Percentiles rank a stretch among this genome's conserved stretches.
phyloP scores from a whole-genome alignment of 2,113 vertebrate genomes.

The Mesoclemmys tuberculata region DNA sequence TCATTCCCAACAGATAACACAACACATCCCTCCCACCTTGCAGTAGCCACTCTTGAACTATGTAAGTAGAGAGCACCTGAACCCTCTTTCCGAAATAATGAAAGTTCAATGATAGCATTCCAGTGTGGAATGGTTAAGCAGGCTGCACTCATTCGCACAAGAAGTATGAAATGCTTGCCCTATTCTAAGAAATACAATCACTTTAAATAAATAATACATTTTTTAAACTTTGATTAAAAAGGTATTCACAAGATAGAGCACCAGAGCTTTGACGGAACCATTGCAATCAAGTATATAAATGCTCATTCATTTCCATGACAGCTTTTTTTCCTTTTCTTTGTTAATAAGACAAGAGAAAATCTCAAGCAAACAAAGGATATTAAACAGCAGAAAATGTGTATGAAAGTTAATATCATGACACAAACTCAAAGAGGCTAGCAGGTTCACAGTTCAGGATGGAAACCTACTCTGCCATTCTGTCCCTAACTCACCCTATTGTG shows the following conservation, averaged over 20 bases:
- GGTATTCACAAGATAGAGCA: conserved; percentile 34
- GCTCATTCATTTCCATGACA: conserved; percentile 44
- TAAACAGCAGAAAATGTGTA: neutral
- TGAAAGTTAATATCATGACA: neutral
- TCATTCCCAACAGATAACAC: neutral
- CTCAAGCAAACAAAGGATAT: neutral
- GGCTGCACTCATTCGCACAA: neutral
- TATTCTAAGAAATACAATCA: conserved; percentile 32
- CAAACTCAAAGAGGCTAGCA: neutral
- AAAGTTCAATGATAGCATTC: neutral
- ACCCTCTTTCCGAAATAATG: neutral
- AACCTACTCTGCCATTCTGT: neutral
- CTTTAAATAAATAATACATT: conserved; percentile 39
- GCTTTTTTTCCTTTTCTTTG: conserved; percentile 7
- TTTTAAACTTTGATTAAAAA: conserved; percentile 54
- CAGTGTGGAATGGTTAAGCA: neutral
- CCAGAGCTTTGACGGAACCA: conserved; percentile 46
- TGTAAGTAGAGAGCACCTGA: neutral
- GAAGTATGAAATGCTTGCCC: neutral
- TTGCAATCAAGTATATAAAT: conserved; percentile 20
- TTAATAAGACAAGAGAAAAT: conserved; percentile 14
- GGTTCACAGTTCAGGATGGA: neutral
- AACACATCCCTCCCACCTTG: neutral
- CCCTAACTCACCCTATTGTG: neutral
- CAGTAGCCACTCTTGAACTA: neutral